Evolutionary conservation across 2,113 vertebrate species (phyloP), one percentile per base, ranked within the genome.

Genomic region (Cavia porcellus): DNA sequence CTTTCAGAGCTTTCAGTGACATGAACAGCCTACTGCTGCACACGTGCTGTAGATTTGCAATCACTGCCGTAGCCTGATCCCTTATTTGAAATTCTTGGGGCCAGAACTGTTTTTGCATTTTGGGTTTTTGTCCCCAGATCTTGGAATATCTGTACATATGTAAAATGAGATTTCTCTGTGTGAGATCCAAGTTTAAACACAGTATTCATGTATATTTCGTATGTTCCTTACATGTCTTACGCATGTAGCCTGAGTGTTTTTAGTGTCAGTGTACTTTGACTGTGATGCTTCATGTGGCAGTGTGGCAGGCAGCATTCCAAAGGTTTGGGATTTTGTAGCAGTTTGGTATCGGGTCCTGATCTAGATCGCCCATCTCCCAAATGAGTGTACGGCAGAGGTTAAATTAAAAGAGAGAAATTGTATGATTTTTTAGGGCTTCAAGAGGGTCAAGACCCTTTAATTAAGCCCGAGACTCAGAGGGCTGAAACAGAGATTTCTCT

Each of bases 21-120:
- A 6, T 1, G 12, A 13, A 19, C 28, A 38, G n/a, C 38, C 22
- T 4, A 3, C 38, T 13, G 38, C 6, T 10, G 12, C 5, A 25
- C 24, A 0, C 10, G 22, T 45, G 38, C 38, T 2, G 2, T 45
- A 45, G 45, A 12, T 47, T 30, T 1, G 7, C 42, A 12, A 47
- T 13, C 42, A 3, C 45, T 77, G 38, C 45, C 45, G 6, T 22
- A 3, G 19, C 28, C 13, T n/a, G 13, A 55, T 62, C 20, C 19
- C 32, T 77, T 45, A 19, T 42, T 83, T 52, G 9, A 77, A 52
- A 52, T 94, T 9, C 57, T 35, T 38, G 80, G 45, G 42, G 4
- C 28, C 19, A n/a, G 59, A 47, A 77, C 35, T 84, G 30, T 74
- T 64, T 32, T 57, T 24, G 30, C n/a, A 90, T 84, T 66, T 88